Percentiles rank a stretch among this genome's conserved stretches.
Conservation (phyloP, 2,113 vertebrate species). For the Danio rerio region DNA sequence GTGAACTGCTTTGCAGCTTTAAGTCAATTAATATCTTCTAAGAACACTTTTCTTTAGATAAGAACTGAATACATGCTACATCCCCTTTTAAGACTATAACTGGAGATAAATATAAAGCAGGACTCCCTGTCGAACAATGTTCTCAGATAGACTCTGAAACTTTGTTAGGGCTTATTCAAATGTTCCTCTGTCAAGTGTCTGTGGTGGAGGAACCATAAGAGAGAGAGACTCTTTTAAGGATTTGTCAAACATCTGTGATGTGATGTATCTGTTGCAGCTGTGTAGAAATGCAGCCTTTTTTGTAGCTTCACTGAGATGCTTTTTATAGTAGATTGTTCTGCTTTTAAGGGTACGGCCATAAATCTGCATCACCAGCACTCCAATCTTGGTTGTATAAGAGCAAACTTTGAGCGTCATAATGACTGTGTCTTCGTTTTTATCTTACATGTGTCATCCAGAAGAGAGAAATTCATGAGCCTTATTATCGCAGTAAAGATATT, state of each 20-base stretch:
- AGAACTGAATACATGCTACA: background rate
- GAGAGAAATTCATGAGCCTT: background rate
- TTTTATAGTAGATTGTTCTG: slow-evolving; percentile 21
- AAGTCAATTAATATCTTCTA: slow-evolving; percentile 1
- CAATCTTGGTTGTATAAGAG: background rate
- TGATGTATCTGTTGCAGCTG: slow-evolving; percentile 9
- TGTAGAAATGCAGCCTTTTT: slow-evolving; percentile 17
- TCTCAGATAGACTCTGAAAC: slow-evolving; percentile 28
- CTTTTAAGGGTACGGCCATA: background rate
- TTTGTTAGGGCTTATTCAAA: slow-evolving; percentile 15
- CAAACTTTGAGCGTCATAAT: slow-evolving; percentile 1
- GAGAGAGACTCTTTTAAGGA: background rate
- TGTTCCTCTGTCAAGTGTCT: slow-evolving; percentile 2
- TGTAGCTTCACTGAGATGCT: slow-evolving; percentile 27
- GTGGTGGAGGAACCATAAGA: background rate
- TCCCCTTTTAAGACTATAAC: slow-evolving; percentile 2
- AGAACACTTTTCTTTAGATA: slow-evolving; percentile 17
- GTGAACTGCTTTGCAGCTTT: slow-evolving; percentile 56
- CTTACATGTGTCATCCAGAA: background rate
- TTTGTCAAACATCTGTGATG: slow-evolving; percentile 36
- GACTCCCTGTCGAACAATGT: background rate
- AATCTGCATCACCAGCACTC: background rate
- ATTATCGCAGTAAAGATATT: slow-evolving; percentile 25
- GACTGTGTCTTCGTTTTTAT: slow-evolving; percentile 24
- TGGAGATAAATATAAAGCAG: background rate